Conservation (phyloP, 2,888 invertebrate genomes). For the Acleris literana region DNA sequence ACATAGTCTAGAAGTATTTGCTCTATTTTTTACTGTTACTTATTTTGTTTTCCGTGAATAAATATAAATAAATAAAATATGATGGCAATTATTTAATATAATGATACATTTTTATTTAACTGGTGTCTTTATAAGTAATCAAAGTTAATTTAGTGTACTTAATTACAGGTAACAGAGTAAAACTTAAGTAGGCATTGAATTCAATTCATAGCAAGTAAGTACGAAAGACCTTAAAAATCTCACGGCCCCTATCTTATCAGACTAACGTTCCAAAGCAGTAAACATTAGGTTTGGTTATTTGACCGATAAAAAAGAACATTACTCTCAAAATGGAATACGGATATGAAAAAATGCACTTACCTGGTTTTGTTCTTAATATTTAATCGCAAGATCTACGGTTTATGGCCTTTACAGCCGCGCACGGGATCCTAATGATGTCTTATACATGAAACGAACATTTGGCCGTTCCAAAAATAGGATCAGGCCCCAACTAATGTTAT, state of each 20-base stretch:
- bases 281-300: slow-evolving; percentile 58
- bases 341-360: slow-evolving; percentile 37
- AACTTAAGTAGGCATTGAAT: not conserved
- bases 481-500: slow-evolving; percentile 80
- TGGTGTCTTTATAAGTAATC: too few relatives aligned
- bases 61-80: too few relatives aligned
- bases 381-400: slow-evolving; percentile 38
- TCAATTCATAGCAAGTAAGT: not conserved
- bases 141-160: too few relatives aligned
- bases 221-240: slow-evolving; percentile 31
- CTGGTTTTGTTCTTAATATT: slow-evolving; percentile 24
- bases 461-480: slow-evolving; percentile 79
- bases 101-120: too few relatives aligned
- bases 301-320: slow-evolving; percentile 60
- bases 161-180: too few relatives aligned
- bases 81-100: too few relatives aligned
- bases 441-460: slow-evolving; percentile 72
- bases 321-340: slow-evolving; percentile 36
- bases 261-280: slow-evolving; percentile 48
- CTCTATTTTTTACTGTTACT: too few relatives aligned
- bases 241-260: slow-evolving; percentile 50
- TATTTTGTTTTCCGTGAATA: too few relatives aligned
- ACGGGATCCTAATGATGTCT: slow-evolving; percentile 57
- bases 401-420: slow-evolving; percentile 46
- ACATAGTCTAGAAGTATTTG: too few relatives aligned